A percentile compares a stretch with the other conserved stretches of the same genome.
These are phyloP conservation scores for Aegotheles bennettii DNA, from an alignment of 2,113 vertebrate species.

Conservation along the genomic window DNA sequence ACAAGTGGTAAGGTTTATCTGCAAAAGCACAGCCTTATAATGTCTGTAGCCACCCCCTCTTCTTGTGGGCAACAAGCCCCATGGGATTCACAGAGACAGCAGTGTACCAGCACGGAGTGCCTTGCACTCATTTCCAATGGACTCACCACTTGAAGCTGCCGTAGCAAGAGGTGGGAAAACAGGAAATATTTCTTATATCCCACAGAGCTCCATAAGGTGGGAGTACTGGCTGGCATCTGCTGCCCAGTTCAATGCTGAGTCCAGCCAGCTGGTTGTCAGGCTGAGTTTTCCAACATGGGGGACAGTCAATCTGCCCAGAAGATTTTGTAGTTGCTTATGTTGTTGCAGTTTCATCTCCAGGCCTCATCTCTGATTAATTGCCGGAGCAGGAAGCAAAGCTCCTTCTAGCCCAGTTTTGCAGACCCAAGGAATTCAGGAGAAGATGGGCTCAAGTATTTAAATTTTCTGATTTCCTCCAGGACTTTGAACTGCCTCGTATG, in stretches of 20 bases:
- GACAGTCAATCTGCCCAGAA: neutral
- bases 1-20: neutral
- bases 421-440: neutral
- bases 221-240: neutral
- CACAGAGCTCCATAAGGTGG: neutral
- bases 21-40: neutral
- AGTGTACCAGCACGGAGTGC: too few species aligned
- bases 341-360: neutral
- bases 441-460: neutral
- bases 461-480: neutral
- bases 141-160: neutral
- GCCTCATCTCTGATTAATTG: neutral
- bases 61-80: fast-evolving
- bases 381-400: neutral
- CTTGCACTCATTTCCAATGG: neutral
- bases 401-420: neutral
- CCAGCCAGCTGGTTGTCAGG: neutral
- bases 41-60: fast-evolving
- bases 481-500: neutral
- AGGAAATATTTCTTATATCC: neutral
- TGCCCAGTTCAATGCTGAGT: neutral
- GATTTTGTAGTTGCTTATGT: neutral
- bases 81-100: neutral
- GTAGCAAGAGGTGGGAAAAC: neutral
- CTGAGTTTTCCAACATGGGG: fast-evolving